Evolutionary conservation across 2,888 invertebrate species (phyloP).

Genomic region (Escarpia spicata): DNA sequence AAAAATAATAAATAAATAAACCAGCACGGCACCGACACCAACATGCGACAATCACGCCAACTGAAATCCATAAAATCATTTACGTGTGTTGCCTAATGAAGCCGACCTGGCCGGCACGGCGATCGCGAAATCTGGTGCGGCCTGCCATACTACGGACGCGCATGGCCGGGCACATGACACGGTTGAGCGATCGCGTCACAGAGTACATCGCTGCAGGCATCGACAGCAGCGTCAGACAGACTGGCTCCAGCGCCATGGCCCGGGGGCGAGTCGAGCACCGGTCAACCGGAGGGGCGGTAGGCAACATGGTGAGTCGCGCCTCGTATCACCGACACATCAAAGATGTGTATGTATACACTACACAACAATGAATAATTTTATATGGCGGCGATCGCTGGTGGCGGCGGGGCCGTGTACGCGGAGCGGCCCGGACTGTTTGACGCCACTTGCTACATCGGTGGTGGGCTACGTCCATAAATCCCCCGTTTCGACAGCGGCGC

Average conservation of each 20-base stretch:
- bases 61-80: not conserved
- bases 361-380: not conserved
- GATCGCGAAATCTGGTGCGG: not conserved
- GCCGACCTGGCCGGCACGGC: not conserved
- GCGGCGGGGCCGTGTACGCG: not conserved
- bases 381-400: not conserved
- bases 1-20: conserved; percentile 14
- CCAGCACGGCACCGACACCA: not conserved
- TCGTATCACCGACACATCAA: not conserved
- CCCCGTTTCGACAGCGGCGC: not conserved
- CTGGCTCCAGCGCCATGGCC: not conserved
- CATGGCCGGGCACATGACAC: conserved; percentile 8
- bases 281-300: not conserved
- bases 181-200: not conserved
- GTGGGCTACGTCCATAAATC: not conserved
- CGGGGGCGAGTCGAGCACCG: not conserved
- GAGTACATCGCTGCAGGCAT: not conserved
- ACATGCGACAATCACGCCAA: not conserved
- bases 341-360: not conserved
- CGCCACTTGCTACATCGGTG: not conserved
- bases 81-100: not conserved
- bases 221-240: not conserved
- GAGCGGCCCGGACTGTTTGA: not conserved
- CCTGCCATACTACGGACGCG: not conserved
- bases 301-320: not conserved